phyloP scores from a whole-genome alignment of 2,888 invertebrate species.

The Cristatella mucedo region DNA sequence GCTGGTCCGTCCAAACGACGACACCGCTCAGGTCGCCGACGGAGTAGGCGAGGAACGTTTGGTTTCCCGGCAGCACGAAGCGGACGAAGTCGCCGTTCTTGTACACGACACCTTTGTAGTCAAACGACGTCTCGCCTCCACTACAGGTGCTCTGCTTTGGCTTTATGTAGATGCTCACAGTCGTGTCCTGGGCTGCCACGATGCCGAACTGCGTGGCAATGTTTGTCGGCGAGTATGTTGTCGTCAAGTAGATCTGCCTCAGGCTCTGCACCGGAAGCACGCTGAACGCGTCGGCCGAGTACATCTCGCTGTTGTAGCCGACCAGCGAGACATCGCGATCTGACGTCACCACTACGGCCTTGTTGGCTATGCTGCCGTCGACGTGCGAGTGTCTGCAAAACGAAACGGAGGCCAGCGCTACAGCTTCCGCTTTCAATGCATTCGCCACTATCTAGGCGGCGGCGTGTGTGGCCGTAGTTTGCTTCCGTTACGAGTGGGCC shows the following conservation, averaged over 20 bases:
- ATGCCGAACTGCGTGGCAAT: constrained; percentile 6
- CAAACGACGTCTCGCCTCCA: too few species aligned
- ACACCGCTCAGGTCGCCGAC: constrained; percentile 7
- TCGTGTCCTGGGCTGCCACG: not conserved
- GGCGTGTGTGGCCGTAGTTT: too few species aligned
- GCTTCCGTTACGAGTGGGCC: too few species aligned
- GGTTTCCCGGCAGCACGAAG: not conserved
- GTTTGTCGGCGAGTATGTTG: constrained; percentile 2
- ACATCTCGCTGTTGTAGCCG: constrained; percentile 5
- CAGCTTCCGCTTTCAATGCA: too few species aligned
- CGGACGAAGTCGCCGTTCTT: too few species aligned
- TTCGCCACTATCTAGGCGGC: too few species aligned
- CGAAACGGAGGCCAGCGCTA: too few species aligned
- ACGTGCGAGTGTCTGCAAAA: constrained; percentile 3
- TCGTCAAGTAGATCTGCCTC: not conserved
- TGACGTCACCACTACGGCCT: not conserved
- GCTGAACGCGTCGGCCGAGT: constrained; percentile 6
- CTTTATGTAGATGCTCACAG: too few species aligned
- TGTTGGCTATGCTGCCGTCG: constrained; percentile 1
- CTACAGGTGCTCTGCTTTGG: too few species aligned
- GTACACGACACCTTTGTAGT: too few species aligned
- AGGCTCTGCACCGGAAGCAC: not conserved
- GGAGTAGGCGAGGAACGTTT: constrained; percentile 1
- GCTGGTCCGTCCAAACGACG: not conserved
- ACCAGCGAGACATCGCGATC: not conserved